Conservation (phyloP, 2,113 vertebrate genomes). For the Neolamprologus kungweensis region DNA sequence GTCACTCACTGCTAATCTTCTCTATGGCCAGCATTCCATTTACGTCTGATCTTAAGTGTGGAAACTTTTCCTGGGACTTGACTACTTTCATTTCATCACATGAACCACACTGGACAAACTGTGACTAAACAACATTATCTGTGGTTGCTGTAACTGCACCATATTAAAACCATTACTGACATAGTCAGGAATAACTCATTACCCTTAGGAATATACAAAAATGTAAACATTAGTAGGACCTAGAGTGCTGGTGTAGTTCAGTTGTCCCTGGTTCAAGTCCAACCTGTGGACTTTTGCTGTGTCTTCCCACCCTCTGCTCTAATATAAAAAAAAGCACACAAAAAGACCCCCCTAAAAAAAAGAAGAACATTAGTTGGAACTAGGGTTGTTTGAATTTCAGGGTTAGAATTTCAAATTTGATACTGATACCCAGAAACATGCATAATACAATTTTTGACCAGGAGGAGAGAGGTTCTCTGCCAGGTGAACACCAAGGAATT, state of each 20-base stretch:
- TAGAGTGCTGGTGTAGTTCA: neutral
- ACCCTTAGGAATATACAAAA: neutral
- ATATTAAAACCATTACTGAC: neutral
- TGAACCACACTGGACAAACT: neutral
- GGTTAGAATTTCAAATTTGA: neutral
- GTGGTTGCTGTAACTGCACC: neutral
- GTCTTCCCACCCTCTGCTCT: neutral
- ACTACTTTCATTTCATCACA: neutral
- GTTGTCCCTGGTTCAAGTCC: neutral
- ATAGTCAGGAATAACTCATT: neutral
- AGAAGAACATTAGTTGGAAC: neutral
- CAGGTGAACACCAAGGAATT: neutral
- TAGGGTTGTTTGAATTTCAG: neutral
- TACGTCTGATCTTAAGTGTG: neutral
- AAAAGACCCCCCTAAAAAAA: neutral
- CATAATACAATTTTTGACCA: neutral
- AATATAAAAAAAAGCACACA: neutral
- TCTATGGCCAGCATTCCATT: neutral
- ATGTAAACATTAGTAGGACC: neutral
- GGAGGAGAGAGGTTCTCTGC: neutral
- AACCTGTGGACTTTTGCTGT: neutral
- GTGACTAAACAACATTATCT: neutral
- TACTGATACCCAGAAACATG: neutral
- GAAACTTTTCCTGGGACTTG: neutral
- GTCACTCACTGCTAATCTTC: constrained; percentile 8